Base-by-base conservation (phyloP, 2,113 vertebrate genomes). In the Sebastes fasciatus region DNA sequence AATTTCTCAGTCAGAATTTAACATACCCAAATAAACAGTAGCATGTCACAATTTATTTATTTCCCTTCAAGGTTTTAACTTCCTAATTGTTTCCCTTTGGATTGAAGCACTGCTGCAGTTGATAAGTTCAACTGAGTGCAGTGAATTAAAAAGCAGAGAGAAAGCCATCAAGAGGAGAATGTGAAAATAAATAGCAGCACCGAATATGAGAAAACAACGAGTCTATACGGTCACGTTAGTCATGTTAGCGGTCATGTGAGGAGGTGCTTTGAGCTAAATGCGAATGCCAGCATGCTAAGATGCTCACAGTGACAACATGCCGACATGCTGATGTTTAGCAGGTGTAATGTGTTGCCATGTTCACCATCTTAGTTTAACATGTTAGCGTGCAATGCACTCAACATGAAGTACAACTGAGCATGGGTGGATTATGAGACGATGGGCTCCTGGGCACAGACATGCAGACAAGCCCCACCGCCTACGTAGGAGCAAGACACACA, bases 71-170 rank as follows among this genome's bases (percentile, higher is more conserved):
- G 61, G 26, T 1, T 63, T 51, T 5, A 8, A 49, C 23, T 51
- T 49, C 40, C 34, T 14, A 26, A 55, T 8, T 63, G 77, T 80
- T 72, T 72, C 13, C 21, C 11, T 21, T 64, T 48, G 10, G n/a
- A 26, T 14, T 79, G 40, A 64, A 68, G 52, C 52, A 16, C 61
- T 23, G 14, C 19, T 65, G n/a, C 13, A 23, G 51, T 10, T 76
- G 8, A 54, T 23, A 2, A 63, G 60, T 63, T 74, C 17, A 75
- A 63, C 48, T 45, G 13, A 43, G 14, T 46, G 42, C 17, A 21
- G 19, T 65, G 63, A 45, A 46, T 66, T 34, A 23, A 66, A 46
- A 46, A 46, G 8, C 62, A 45, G 8, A 43, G 62, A 17, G 61
- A 42, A 43, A 63, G 40, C 8, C n/a, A 34, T 26, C 6, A 5